These are phyloP conservation scores for Drosophila kepulauana DNA, from an alignment of 1,140 invertebrate species.

Conservation along the genomic window DNA sequence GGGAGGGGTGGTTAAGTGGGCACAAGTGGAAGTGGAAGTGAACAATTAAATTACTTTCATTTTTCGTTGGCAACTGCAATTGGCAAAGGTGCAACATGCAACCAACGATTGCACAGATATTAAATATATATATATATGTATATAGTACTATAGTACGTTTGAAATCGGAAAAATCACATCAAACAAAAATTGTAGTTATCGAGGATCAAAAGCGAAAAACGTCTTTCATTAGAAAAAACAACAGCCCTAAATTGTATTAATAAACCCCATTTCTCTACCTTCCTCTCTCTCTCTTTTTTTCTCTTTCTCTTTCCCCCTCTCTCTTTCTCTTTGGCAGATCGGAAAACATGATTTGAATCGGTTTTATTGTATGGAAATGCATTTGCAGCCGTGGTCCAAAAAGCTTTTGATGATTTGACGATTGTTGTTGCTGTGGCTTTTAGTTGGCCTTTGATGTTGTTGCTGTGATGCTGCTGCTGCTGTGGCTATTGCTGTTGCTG, in stretches of 20 bases:
- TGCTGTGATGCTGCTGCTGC: slow-evolving; percentile 30
- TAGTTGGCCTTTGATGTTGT: slow-evolving; percentile 23
- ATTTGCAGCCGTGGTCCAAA: slow-evolving; percentile 22
- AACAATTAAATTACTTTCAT: slow-evolving; percentile 30
- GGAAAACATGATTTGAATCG: slow-evolving; percentile 19
- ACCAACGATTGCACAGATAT: background rate
- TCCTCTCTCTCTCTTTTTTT: background rate
- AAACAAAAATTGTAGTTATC: too few species aligned
- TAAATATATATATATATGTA: too few species aligned
- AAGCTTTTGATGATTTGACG: slow-evolving; percentile 38
- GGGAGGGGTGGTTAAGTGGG: background rate
- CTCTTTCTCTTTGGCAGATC: slow-evolving; percentile 8
- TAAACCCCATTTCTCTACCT: background rate
- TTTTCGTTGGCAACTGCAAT: background rate
- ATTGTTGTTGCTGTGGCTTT: slow-evolving; percentile 23
- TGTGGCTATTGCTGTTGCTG: slow-evolving; percentile 24
- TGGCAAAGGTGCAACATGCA: background rate
- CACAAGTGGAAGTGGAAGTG: background rate
- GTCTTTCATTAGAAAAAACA: too few species aligned
- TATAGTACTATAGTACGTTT: too few species aligned
- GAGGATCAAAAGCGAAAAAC: too few species aligned
- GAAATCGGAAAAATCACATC: too few species aligned
- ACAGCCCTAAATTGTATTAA: background rate
- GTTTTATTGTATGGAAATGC: slow-evolving; percentile 27
- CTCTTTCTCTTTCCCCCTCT: background rate